These are phyloP conservation scores for Hypselothyrea guttata DNA, from an alignment of 2,888 invertebrate genomes.

Conservation along the genomic window DNA sequence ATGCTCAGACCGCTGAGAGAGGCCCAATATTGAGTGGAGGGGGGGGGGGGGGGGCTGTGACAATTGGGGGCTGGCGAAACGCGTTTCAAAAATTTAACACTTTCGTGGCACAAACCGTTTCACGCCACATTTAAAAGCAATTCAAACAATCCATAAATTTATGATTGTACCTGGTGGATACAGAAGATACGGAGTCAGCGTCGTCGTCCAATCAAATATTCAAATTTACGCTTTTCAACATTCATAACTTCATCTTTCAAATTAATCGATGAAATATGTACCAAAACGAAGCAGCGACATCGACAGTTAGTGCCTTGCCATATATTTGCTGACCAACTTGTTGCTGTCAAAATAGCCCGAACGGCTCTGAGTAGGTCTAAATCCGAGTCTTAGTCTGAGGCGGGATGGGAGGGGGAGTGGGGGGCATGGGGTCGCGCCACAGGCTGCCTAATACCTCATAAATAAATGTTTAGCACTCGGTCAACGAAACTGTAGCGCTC, in stretches of 20 bases:
- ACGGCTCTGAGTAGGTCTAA: conserved; percentile 11
- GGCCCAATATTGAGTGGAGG: conserved; percentile 1
- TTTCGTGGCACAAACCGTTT: conserved; percentile 64
- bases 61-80: conserved; percentile 55
- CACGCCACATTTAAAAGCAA: conserved; percentile 69
- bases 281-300: conserved; percentile 53
- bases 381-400: conserved; percentile 10
- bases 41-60: background rate
- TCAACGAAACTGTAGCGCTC: conserved; percentile 72
- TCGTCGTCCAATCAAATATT: conserved; percentile 73
- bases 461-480: conserved; percentile 66
- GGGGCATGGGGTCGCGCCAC: conserved; percentile 35
- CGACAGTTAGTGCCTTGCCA: conserved; percentile 56
- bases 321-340: conserved; percentile 71
- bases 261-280: conserved; percentile 79
- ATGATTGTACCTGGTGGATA: conserved; percentile 62
- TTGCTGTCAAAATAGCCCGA: conserved; percentile 78
- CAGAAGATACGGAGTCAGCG: conserved; percentile 2
- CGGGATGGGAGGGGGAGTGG: too few species aligned
- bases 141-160: conserved; percentile 75
- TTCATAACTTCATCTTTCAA: conserved; percentile 78
- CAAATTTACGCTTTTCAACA: conserved; percentile 67
- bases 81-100: conserved; percentile 33
- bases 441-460: conserved; percentile 73
- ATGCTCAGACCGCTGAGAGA: background rate